Evolutionary conservation across 2,113 vertebrate species (phyloP).

Genomic region (Dasyornis broadbenti): DNA sequence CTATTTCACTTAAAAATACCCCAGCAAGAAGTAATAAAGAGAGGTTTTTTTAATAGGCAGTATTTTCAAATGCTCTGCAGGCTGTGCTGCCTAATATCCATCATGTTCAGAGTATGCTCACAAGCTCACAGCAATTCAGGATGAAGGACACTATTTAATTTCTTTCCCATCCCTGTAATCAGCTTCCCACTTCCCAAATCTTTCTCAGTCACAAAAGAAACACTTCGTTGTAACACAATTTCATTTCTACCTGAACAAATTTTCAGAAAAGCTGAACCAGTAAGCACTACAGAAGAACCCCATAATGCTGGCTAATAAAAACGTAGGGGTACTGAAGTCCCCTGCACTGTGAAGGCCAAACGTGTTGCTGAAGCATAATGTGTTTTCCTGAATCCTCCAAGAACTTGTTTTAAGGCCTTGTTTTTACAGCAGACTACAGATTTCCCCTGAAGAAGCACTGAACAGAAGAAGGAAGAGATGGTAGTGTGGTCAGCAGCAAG

Average conservation of each 20-base stretch:
- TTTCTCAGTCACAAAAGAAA: not conserved
- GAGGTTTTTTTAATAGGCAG: conserved; percentile 40
- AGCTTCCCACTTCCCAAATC: not conserved
- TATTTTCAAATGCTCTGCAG: conserved; percentile 63
- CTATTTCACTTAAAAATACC: conserved; percentile 63
- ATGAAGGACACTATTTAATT: not conserved
- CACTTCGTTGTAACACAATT: not conserved
- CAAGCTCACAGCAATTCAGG: not conserved
- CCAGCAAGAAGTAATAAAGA: conserved; percentile 63
- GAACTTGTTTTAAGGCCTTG: not conserved
- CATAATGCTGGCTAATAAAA: not conserved
- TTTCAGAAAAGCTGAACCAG: not conserved
- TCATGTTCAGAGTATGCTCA: not conserved
- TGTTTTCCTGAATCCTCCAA: not conserved
- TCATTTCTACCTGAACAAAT: not conserved
- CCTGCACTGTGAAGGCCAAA: not conserved
- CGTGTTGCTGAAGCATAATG: not conserved
- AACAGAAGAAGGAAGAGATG: not conserved
- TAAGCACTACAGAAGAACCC: not conserved
- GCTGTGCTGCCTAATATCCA: conserved; percentile 26
- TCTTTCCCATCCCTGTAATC: not conserved
- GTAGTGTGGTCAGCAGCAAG: not conserved
- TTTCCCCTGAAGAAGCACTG: not conserved
- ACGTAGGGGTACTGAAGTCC: not conserved
- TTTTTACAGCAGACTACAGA: not conserved